Base-by-base conservation (phyloP, 2,113 vertebrate species). In the Excalfactoria chinensis region DNA sequence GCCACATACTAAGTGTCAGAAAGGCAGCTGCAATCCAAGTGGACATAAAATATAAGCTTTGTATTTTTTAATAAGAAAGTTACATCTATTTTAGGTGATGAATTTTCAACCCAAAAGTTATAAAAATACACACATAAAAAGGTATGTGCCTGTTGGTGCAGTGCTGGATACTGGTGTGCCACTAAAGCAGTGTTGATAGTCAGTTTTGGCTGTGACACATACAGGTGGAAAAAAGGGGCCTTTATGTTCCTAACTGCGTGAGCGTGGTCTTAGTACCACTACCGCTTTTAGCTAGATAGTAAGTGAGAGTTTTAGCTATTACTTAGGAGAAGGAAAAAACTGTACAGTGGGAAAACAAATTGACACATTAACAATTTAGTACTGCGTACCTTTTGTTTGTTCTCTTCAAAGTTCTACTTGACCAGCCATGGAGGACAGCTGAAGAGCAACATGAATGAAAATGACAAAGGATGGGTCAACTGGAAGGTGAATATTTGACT, bases 381-480 rank as follows among this genome's bases (percentile, higher is more conserved):
- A 8, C 78, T 88, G 69, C 68, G 44, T 62, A 55, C 9, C 11
- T 84, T 15, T 40, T 69, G 15, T 69, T 94, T 77, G 40, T 90
- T 78, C 37, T 86, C 80, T 75, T 88, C 37, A 3, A 96, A 99
- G 99, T 98, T 99, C 95, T 99, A 98, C 85, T 97, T 99, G 76
- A 99, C 99, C 8, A 99, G 99, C 80, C 98, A 99, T 5, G 98
- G 98, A 9, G 99, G 99, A 48, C 99, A 99, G 93, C 83, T 99
- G 96, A 99, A 98, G 91, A 98, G 98, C 95, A 99, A 98, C 96
- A 98, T 99, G 99, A 98, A 99, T 21, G 98, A 99, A 92, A 99
- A 98, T 85, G 99, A 99, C 97, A 98, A 98, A 98, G 99, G 99
- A 95, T 99, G 99, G 99, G 97, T 99, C 21, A 99, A 99, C 96